Base-by-base conservation (phyloP, 2,888 invertebrate genomes). In the Falcaria lacertinaria region DNA sequence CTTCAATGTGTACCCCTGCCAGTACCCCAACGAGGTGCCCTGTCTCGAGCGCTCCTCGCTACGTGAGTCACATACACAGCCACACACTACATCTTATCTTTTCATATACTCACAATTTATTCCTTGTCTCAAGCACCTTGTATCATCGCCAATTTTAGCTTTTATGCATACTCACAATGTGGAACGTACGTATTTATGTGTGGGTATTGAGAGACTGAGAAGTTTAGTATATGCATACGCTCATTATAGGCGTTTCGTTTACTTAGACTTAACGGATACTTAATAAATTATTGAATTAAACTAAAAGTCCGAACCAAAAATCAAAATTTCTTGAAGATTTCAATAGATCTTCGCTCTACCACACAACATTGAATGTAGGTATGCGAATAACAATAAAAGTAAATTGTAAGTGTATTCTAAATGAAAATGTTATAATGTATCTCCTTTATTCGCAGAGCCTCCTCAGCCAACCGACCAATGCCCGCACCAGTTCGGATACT, bases 401-500 rank as follows among this genome's bases (percentile, higher is more conserved):
- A n/a, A n/a, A n/a, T n/a, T n/a, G n/a, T n/a, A n/a, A n/a, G n/a
- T n/a, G n/a, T n/a, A n/a, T n/a, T n/a, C n/a, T n/a, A n/a, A n/a
- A n/a, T n/a, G n/a, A n/a, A n/a, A n/a, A n/a, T n/a, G n/a, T n/a
- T 5, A 7, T 8, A 11, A 28, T 1, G 3, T 28, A 11, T 11
- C 2, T 28, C 2, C 7, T 28, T 35, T 34, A 28, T 33, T 64
- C 61, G 1, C 73, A 95, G 95, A 95, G 68, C 91, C 93, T 2
- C 76, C 94, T 0, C 91, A 93, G 55, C 90, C 96, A 0, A 95
- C 95, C 0, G 93, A 93, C 0, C 93, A 94, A 6, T 96, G 96
- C 56, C 95, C 96, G 0, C 94, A 95, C 72, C 95, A 95, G 72
- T 96, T 93, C 62, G 96, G 96, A 0, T 94, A 95, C 77, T 96